A percentile compares a stretch with the other conserved stretches of the same genome.
phyloP scores from a whole-genome alignment of 2,797 vertebrate genomes.

The Protonibea diacanthus region DNA sequence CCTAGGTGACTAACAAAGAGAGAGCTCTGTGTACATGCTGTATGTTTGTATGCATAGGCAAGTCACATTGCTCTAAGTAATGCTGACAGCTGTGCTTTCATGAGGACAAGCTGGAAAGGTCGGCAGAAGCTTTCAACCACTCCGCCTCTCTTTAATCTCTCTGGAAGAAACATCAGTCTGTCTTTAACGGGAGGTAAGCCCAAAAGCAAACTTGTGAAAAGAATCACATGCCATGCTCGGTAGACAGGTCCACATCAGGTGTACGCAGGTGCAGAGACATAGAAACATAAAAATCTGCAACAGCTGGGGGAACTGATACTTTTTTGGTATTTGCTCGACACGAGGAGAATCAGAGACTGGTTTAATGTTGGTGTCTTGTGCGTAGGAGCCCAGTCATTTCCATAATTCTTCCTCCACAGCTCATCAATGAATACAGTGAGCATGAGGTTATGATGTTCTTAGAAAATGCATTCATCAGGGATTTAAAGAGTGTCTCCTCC shows the following conservation, averaged over 20 bases:
- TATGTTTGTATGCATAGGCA: conserved; percentile 11
- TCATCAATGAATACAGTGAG: conserved; percentile 11
- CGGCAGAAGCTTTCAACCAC: background rate
- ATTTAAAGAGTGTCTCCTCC: background rate
- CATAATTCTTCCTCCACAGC: conserved; percentile 49
- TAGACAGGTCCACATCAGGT: conserved; percentile 1
- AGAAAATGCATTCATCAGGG: conserved; percentile 1
- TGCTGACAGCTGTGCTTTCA: conserved; percentile 25
- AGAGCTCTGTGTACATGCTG: background rate
- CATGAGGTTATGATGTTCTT: conserved; percentile 4
- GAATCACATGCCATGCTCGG: conserved; percentile 1
- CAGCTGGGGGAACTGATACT: background rate
- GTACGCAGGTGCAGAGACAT: background rate
- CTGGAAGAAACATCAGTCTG: background rate
- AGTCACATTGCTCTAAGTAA: background rate
- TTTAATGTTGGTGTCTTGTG: conserved; percentile 35
- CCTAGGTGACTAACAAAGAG: conserved; percentile 16
- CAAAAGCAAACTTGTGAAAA: conserved; percentile 18
- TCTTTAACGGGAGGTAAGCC: background rate
- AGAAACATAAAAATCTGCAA: background rate
- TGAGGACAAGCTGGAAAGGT: conserved; percentile 4
- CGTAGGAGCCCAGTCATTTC: conserved; percentile 45
- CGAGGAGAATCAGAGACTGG: conserved; percentile 4
- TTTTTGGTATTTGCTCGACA: background rate
- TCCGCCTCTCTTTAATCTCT: background rate